Base-by-base conservation (phyloP, 1,140 invertebrate genomes). In the Gonioctena quinquepunctata region DNA sequence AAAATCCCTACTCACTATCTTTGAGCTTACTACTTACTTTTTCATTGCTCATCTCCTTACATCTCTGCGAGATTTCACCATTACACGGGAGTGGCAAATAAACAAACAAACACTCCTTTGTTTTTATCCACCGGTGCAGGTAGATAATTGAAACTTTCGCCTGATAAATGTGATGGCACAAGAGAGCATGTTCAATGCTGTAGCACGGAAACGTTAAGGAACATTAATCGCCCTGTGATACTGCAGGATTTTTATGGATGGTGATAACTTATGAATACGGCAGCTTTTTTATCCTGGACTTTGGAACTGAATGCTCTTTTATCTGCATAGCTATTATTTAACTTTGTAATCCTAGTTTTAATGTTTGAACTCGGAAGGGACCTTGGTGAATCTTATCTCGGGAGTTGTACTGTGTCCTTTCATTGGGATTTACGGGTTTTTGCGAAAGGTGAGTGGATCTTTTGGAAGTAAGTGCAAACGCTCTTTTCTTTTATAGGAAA, bases 181-280 rank as follows among this genome's bases (percentile, higher is more conserved):
- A 23, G 63, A 57, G 64, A 27, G 68, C 60, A 72, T 76, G 70
- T 76, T 76, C 72, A 76, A 76, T 76, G 70, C 73, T 70, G 73
- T 75, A 69, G 76, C 73, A 77, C 73, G 76, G 66, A 73, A 77
- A 73, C 74, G 76, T 68, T 72, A 77, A 77, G 76, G 76, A 75
- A 77, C 76, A 75, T 77, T 75, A 77, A 77, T 77, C 76, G 76
- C 71, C 68, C 68, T 66, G 70, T 69, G 72, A 76, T 76, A 73
- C 69, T 63, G 69, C 57, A 56, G 72, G 57, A 74, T 74, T 76
- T 76, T 76, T 76, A 76, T 74, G 67, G 69, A 49, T 25, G 59
- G 64, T 69, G 69, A 76, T 76, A 76, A 76, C 74, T 76, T 76
- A 74, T 70, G 69, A 64, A 69, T 64, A 56, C 66, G 23, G 42